Evolutionary conservation across 2,113 vertebrate genomes (phyloP).

Genomic region (Nestor notabilis): DNA sequence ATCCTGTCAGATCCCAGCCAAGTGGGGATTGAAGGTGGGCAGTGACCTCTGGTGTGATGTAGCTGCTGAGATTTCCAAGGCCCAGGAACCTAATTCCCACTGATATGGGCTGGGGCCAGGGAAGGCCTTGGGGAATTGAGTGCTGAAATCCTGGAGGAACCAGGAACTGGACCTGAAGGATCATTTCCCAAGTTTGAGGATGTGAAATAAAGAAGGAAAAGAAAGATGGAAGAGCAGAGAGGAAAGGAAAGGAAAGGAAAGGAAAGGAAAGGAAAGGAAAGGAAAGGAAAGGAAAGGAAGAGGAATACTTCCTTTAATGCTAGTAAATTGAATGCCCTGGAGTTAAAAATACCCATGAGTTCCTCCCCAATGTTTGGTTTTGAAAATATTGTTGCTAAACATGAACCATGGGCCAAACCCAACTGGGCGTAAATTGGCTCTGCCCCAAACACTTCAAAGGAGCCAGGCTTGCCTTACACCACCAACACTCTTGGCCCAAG

Average conservation of each 20-base stretch:
- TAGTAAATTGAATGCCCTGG: neutral
- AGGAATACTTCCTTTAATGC: neutral
- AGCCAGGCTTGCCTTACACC: neutral
- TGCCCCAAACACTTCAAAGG: neutral
- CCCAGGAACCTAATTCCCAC: neutral
- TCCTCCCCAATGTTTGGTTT: neutral
- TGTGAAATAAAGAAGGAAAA: neutral
- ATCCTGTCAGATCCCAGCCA: neutral
- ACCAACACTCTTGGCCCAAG: neutral
- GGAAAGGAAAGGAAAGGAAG: neutral
- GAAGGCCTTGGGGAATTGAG: neutral
- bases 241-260: no score
- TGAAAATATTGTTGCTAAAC: neutral
- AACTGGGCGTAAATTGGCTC: neutral
- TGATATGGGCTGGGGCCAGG: neutral
- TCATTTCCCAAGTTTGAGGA: neutral
- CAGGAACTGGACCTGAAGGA: neutral
- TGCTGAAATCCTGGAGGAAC: neutral
- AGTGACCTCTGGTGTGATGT: neutral
- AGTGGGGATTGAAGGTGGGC: rapidly evolving
- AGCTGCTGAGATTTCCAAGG: neutral
- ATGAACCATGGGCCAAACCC: neutral
- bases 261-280: neutral
- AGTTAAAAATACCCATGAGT: neutral
- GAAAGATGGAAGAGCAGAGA: neutral